Percentiles rank a stretch among this genome's conserved stretches.
Evolutionary conservation across 2,113 vertebrate species (phyloP).

Genomic region (Paramormyrops kingsleyae): DNA sequence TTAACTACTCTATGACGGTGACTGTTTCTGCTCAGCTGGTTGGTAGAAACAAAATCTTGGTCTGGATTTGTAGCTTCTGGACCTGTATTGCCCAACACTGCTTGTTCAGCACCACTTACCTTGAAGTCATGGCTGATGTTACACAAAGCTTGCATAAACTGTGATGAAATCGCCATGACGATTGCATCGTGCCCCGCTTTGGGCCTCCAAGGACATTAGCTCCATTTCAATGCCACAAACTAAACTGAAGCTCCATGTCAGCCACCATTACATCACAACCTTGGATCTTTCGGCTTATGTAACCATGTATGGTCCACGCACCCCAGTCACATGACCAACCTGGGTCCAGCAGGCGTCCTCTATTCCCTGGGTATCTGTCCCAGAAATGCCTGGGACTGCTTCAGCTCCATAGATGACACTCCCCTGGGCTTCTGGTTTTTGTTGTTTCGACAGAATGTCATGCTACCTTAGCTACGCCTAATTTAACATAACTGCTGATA

Average conservation of each 20-base stretch:
- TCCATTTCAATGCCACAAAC: not conserved
- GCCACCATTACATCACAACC: not conserved
- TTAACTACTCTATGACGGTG: not conserved
- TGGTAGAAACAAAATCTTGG: not conserved
- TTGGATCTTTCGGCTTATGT: not conserved
- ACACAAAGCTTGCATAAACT: not conserved
- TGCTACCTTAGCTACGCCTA: not conserved
- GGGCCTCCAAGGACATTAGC: not conserved
- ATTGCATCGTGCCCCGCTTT: not conserved
- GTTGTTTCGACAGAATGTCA: not conserved
- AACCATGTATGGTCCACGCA: not conserved
- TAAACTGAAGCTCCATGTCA: not conserved
- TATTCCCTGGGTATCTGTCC: not conserved
- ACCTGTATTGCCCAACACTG: not conserved
- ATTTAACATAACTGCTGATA: not conserved
- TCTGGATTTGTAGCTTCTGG: not conserved
- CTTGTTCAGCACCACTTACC: not conserved
- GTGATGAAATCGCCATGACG: not conserved
- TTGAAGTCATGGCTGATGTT: not conserved
- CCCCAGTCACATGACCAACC: not conserved
- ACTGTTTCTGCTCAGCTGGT: not conserved
- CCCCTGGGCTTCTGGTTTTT: not conserved
- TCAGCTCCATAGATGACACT: not conserved
- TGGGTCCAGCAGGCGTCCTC: not conserved
- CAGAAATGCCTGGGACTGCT: not conserved